phyloP scores from a whole-genome alignment of 2,797 vertebrate genomes.

The Brachyalestes nurse region DNA sequence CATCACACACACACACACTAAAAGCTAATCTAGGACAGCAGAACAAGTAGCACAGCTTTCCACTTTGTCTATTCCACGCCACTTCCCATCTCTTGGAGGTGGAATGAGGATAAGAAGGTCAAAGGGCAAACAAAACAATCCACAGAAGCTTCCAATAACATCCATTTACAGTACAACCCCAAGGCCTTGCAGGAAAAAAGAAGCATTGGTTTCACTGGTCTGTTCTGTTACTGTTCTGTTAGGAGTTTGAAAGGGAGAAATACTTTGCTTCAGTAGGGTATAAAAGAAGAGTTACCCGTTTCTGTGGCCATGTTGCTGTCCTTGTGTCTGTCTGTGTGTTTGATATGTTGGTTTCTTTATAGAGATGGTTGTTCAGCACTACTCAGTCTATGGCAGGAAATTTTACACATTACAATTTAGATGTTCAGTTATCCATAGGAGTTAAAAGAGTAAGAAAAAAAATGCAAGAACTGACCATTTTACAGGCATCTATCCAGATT shows the following conservation, averaged over 20 bases:
- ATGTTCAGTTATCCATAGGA: too few relatives aligned
- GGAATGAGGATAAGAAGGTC: conserved; percentile 3
- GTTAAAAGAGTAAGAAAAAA: too few relatives aligned
- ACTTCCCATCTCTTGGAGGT: background rate
- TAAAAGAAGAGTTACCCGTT: background rate
- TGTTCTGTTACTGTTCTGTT: background rate
- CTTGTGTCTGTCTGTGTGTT: conserved; percentile 23
- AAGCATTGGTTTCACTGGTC: background rate
- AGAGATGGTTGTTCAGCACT: background rate
- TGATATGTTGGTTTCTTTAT: background rate
- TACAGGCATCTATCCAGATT: too few relatives aligned
- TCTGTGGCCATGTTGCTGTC: background rate
- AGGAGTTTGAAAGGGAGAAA: background rate
- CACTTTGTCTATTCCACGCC: background rate
- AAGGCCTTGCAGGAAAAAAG: background rate
- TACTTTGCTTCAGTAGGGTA: background rate
- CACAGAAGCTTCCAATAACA: background rate
- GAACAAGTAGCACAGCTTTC: background rate
- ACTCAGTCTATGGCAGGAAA: background rate
- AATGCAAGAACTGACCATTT: too few relatives aligned
- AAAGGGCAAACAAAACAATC: conserved; percentile 10
- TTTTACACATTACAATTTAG: too few relatives aligned
- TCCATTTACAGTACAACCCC: conserved; percentile 17
- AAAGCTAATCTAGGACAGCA: conserved; percentile 6
- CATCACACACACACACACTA: too few relatives aligned